A percentile compares a stretch with the other conserved stretches of the same genome.
These are phyloP conservation scores for Campylomormyrus tamandua DNA, from an alignment of 2,113 vertebrate species.

Conservation along the genomic window DNA sequence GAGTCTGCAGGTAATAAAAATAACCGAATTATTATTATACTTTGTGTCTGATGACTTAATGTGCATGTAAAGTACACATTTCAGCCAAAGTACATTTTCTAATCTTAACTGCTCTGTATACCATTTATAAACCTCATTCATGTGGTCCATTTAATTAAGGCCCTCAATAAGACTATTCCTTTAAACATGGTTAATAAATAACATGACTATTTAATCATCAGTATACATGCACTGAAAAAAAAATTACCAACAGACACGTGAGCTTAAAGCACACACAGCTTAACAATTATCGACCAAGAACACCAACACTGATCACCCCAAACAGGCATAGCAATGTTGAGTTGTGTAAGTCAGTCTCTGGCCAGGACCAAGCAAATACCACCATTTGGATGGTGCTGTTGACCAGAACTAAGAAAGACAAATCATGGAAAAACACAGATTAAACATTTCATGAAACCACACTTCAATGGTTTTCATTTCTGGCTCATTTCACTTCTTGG, in stretches of 20 bases:
- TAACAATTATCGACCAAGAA: background rate
- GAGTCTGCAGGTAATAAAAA: background rate
- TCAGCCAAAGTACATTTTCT: background rate
- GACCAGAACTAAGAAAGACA: background rate
- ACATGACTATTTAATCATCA: background rate
- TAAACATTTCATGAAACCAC: background rate
- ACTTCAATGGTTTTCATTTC: background rate
- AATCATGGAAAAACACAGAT: background rate
- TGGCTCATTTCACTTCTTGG: conserved; percentile 17
- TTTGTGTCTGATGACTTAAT: background rate
- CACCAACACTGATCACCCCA: background rate
- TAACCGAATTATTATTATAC: background rate
- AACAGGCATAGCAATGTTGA: background rate
- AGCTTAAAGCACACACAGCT: background rate
- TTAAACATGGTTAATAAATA: background rate
- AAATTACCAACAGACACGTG: background rate
- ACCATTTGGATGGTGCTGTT: background rate
- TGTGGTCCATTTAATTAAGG: background rate
- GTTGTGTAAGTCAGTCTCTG: background rate
- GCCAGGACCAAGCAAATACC: background rate
- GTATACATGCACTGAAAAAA: background rate
- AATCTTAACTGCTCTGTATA: background rate
- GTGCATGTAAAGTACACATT: background rate
- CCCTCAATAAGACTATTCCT: background rate
- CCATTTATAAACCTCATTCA: background rate